phyloP scores from a whole-genome alignment of 2,113 vertebrate species.

The Apodemus speciosus region DNA sequence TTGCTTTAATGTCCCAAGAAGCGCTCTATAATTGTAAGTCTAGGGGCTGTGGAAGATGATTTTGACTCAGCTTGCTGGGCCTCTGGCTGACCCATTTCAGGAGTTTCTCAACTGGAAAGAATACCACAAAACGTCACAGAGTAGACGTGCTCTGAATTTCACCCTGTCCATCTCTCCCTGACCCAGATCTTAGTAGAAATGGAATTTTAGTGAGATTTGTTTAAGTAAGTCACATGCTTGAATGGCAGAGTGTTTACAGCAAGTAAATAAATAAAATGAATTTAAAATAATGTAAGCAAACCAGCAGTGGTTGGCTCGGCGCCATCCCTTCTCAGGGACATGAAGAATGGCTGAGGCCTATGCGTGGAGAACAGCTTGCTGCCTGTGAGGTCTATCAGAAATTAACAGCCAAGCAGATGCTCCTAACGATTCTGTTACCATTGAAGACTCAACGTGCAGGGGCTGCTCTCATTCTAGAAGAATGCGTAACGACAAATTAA shows the following conservation, averaged over 20 bases:
- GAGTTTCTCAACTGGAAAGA: constrained; percentile 11
- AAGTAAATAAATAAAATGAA: constrained; percentile 22
- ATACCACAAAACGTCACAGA: neutral
- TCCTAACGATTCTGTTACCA: constrained; percentile 49
- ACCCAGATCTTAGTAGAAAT: neutral
- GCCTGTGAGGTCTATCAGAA: constrained; percentile 18
- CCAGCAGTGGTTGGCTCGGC: neutral
- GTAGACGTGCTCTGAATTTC: neutral
- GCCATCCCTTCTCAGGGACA: constrained; percentile 16
- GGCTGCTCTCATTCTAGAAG: constrained; percentile 52
- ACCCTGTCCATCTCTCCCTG: neutral
- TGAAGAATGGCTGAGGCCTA: neutral
- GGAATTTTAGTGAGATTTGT: neutral
- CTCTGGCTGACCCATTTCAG: neutral
- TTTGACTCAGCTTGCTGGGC: neutral
- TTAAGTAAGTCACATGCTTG: neutral
- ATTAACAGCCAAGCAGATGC: constrained; percentile 57
- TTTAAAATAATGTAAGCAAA: constrained; percentile 50
- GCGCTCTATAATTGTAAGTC: neutral
- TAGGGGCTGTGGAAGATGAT: neutral
- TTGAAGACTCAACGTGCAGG: neutral
- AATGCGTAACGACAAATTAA: constrained; percentile 38
- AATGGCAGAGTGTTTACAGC: neutral
- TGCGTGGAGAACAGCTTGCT: constrained; percentile 28
- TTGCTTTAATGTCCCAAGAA: neutral